Evolutionary conservation across 2,888 invertebrate genomes (phyloP).

Genomic region (Eucera pruinosa): DNA sequence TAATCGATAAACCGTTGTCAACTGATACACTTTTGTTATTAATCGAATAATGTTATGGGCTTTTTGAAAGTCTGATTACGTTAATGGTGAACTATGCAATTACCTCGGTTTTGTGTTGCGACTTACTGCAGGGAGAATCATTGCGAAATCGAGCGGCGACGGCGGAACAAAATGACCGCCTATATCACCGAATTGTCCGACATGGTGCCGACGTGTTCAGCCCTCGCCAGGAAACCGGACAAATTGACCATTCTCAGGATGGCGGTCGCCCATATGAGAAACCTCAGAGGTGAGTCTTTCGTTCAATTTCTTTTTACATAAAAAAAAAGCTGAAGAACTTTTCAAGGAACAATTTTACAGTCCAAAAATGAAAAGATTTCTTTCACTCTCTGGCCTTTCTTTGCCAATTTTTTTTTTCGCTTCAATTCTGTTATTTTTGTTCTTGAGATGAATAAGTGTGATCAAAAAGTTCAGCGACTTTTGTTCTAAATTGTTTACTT

Average conservation of each 20-base stretch:
- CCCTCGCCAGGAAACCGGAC: slow-evolving; percentile 98
- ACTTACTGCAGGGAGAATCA: slow-evolving; percentile 96
- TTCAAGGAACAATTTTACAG: background rate
- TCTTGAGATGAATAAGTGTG: too few relatives aligned
- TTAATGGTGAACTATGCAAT: slow-evolving; percentile 73
- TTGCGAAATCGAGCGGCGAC: slow-evolving; percentile 98
- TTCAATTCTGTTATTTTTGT: too few relatives aligned
- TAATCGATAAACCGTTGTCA: too few relatives aligned
- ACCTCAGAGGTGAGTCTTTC: slow-evolving; percentile 91
- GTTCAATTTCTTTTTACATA: background rate
- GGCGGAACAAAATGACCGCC: slow-evolving; percentile 99
- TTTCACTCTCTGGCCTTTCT: background rate
- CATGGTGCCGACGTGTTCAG: slow-evolving; percentile 99
- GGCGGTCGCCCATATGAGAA: slow-evolving; percentile 99
- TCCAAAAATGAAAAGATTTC: background rate
- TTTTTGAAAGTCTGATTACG: too few relatives aligned
- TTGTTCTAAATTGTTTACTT: too few relatives aligned
- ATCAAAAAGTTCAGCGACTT: too few relatives aligned
- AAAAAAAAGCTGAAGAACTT: background rate
- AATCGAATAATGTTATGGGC: too few relatives aligned
- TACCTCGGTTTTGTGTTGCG: slow-evolving; percentile 78
- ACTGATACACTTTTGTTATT: too few relatives aligned
- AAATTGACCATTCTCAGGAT: slow-evolving; percentile 99
- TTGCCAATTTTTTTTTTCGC: background rate
- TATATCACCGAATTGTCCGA: slow-evolving; percentile 99